phyloP scores from a whole-genome alignment of 2,888 invertebrate genomes.

The Chromoteleia sp. region DNA sequence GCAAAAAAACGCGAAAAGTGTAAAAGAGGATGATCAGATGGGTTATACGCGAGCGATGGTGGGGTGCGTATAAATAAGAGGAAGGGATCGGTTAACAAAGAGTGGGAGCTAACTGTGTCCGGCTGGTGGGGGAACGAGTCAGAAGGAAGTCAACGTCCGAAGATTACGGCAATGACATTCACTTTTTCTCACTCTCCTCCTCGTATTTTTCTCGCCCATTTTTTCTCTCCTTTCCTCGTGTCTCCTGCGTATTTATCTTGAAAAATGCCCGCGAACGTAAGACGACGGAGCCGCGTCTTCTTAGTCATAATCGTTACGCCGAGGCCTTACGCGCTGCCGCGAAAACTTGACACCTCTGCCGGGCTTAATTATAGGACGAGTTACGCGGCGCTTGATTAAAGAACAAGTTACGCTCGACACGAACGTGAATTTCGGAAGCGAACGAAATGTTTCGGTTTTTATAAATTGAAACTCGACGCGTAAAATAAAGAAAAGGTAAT shows the following conservation, averaged over 20 bases:
- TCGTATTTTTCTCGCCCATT: conserved; percentile 75
- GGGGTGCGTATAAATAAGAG: conserved; percentile 56
- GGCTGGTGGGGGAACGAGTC: conserved; percentile 72
- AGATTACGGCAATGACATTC: conserved; percentile 85
- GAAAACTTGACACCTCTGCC: conserved; percentile 48
- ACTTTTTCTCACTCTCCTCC: conserved; percentile 83
- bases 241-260: conserved; percentile 47
- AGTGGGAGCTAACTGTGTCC: conserved; percentile 71
- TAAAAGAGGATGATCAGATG: conserved; percentile 58
- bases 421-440: conserved; percentile 31
- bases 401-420: conserved; percentile 39
- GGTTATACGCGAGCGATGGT: conserved; percentile 40
- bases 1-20: conserved; percentile 45
- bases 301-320: conserved; percentile 58
- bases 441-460: no score
- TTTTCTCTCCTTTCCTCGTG: conserved; percentile 71
- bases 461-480: not conserved
- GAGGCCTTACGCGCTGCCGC: conserved; percentile 27
- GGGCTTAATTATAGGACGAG: conserved; percentile 57
- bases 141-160: conserved; percentile 84
- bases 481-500: not conserved
- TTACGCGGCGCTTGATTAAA: conserved; percentile 39
- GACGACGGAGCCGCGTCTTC: conserved; percentile 19
- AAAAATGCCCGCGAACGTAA: conserved; percentile 46
- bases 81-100: conserved; percentile 70